Conservation (phyloP, 2,113 vertebrate species). For the Odocoileus virginianus region DNA sequence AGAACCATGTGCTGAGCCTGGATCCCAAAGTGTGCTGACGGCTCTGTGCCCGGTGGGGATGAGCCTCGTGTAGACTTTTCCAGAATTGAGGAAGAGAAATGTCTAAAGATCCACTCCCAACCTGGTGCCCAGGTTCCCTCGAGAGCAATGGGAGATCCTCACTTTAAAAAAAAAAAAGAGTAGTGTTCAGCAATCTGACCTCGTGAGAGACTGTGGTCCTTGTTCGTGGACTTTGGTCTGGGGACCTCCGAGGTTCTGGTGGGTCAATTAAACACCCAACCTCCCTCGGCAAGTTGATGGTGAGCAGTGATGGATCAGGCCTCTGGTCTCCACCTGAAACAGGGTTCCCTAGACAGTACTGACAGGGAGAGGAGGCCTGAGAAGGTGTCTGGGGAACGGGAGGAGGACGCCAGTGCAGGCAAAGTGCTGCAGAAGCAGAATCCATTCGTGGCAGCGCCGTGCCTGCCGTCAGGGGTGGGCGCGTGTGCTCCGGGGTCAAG, state of each 20-base stretch:
- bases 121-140: background rate
- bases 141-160: background rate
- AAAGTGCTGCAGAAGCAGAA: slow-evolving; percentile 34
- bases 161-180: background rate
- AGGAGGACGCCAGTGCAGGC: background rate
- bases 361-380: background rate
- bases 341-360: background rate
- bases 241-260: background rate
- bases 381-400: background rate
- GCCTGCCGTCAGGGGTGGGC: slow-evolving; percentile 22
- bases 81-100: background rate
- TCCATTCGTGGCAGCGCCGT: background rate
- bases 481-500: background rate
- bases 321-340: background rate
- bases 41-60: too few species aligned
- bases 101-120: background rate
- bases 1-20: accelerated
- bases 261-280: accelerated
- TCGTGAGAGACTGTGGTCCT: background rate
- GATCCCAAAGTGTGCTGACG: too few species aligned
- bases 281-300: background rate
- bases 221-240: background rate
- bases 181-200: accelerated
- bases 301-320: accelerated
- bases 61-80: background rate